phyloP scores from a whole-genome alignment of 2,888 invertebrate species.

The Anodontia alba region DNA sequence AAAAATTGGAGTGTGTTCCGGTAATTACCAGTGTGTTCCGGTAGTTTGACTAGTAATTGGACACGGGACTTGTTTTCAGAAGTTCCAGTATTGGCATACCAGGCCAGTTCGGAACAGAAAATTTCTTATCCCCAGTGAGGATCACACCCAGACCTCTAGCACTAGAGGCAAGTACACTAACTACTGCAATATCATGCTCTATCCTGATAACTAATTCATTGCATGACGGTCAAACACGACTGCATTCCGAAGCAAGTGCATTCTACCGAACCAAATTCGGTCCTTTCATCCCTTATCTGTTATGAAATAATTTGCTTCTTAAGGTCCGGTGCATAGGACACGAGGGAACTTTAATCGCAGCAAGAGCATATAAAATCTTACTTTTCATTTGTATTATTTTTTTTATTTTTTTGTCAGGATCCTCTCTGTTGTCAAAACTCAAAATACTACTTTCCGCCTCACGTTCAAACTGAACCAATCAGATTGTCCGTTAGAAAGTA shows the following conservation, averaged over 20 bases:
- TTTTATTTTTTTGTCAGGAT: not conserved
- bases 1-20: no score
- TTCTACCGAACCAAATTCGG: not conserved
- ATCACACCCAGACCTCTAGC: no score
- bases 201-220: no score
- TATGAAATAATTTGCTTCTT: not conserved
- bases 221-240: not conserved
- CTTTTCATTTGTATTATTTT: slow-evolving; percentile 1
- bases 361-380: not conserved
- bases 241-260: not conserved
- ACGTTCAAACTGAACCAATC: not conserved
- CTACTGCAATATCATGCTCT: no score
- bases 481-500: not conserved
- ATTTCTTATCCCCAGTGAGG: no score
- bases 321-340: not conserved
- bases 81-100: no score
- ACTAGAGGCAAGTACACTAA: no score
- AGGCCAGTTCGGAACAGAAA: no score
- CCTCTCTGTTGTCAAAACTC: not conserved
- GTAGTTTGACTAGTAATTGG: no score
- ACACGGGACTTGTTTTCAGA: no score
- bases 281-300: not conserved
- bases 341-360: no score
- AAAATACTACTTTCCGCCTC: not conserved
- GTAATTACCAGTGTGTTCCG: no score